Conservation (phyloP, 30 jellyfish, hydroid and myxozoan species). For the Kudoa iwatai region DNA sequence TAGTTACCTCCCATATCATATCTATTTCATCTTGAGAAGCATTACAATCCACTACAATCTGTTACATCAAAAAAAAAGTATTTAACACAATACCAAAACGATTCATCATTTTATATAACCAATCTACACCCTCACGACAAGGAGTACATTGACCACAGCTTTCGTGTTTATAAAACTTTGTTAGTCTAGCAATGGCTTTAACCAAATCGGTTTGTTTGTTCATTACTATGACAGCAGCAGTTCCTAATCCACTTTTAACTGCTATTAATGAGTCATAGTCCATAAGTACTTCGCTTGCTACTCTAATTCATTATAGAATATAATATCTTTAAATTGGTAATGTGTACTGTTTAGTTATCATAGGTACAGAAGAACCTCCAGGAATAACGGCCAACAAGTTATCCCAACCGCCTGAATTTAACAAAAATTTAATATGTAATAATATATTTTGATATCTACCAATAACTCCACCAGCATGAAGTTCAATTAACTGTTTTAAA, state of each 20-base stretch:
- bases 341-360: constrained; percentile 34
- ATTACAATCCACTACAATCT: neutral
- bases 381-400: constrained; percentile 55
- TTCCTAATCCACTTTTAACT: constrained; percentile 68
- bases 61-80: neutral
- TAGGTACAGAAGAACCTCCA: constrained; percentile 94
- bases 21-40: neutral
- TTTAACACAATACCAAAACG: constrained; percentile 20
- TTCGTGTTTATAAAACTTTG: constrained; percentile 58
- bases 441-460: constrained; percentile 6
- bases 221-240: constrained; percentile 94
- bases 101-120: constrained; percentile 66
- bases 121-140: constrained; percentile 85
- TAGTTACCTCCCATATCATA: constrained; percentile 29
- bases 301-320: constrained; percentile 5
- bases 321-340: neutral
- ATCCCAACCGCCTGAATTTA: constrained; percentile 75
- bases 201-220: constrained; percentile 74
- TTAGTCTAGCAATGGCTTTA: constrained; percentile 52
- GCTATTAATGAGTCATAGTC: constrained; percentile 54
- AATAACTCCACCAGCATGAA: constrained; percentile 96
- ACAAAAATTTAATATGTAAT: neutral
- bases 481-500: constrained; percentile 26
- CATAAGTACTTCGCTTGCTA: constrained; percentile 56
- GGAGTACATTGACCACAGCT: constrained; percentile 99